phyloP scores from a whole-genome alignment of 2,797 vertebrate species.

The Tragelaphus oryx region DNA sequence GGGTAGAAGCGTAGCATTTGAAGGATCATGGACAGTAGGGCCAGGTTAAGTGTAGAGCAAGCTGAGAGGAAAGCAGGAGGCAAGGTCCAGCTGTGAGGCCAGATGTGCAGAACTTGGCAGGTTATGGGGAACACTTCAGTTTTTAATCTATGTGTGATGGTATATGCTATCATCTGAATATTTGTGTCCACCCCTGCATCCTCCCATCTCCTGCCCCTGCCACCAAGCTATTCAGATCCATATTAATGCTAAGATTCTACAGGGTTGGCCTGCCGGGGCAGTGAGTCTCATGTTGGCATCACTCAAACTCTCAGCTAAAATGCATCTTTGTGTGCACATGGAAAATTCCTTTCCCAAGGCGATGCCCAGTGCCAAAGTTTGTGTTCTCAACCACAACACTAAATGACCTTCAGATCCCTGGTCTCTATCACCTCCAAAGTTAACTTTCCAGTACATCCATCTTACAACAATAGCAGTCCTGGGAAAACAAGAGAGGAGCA shows the following conservation, averaged over 20 bases:
- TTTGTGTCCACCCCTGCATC: neutral
- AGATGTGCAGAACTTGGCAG: neutral
- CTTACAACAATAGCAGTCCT: neutral
- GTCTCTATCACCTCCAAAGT: neutral
- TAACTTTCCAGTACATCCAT: neutral
- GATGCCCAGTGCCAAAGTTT: neutral
- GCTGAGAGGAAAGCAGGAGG: neutral
- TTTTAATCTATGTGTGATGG: neutral
- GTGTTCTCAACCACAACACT: constrained; percentile 1
- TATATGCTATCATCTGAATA: neutral
- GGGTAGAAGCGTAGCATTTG: neutral
- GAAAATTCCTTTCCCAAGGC: constrained; percentile 49
- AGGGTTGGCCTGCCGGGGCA: neutral
- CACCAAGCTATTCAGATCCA: neutral
- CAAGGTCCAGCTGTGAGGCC: neutral
- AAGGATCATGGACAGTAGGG: neutral
- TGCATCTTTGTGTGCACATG: constrained; percentile 8
- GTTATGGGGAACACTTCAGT: accelerated
- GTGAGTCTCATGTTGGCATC: neutral
- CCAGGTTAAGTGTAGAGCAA: neutral
- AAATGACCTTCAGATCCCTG: constrained; percentile 20
- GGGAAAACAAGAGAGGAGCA: neutral
- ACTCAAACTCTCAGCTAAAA: neutral
- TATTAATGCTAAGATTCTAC: neutral
- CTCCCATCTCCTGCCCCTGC: neutral